Evolutionary conservation across 2,113 vertebrate genomes (phyloP).

Genomic region (Zosterops lateralis): DNA sequence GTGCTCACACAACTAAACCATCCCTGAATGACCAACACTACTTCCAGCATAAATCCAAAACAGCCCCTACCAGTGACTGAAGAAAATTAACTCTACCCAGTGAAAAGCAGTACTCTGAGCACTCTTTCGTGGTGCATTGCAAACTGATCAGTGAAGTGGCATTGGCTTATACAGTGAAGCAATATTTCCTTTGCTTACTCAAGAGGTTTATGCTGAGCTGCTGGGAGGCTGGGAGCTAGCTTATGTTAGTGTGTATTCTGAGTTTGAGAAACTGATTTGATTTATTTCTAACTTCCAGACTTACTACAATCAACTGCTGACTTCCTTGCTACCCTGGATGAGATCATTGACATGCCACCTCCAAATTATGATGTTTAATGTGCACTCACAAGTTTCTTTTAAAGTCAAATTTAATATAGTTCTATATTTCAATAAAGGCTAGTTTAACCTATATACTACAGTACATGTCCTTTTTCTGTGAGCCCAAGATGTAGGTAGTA

Average conservation of each 20-base stretch:
- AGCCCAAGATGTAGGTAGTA: not conserved
- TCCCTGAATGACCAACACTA: not conserved
- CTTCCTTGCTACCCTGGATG: constrained; percentile 68
- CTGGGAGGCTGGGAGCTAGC: not conserved
- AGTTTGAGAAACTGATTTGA: not conserved
- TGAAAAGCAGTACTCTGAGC: not conserved
- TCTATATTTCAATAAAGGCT: constrained; percentile 63
- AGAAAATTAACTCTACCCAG: not conserved
- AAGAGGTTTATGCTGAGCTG: not conserved
- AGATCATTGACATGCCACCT: constrained; percentile 70
- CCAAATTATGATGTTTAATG: constrained; percentile 39
- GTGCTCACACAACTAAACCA: not conserved
- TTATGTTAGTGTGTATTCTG: not conserved
- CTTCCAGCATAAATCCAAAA: not conserved
- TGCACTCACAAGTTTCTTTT: not conserved
- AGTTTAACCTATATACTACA: not conserved
- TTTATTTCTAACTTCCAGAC: constrained; percentile 51
- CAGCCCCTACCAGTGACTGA: not conserved
- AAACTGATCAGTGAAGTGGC: not conserved
- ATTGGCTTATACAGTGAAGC: not conserved
- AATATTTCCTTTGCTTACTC: not conserved
- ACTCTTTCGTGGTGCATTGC: not conserved
- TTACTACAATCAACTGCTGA: constrained; percentile 57
- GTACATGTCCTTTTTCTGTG: not conserved
- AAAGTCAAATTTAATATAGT: not conserved